Evolutionary conservation across 2,797 vertebrate genomes (phyloP), one percentile per base, ranked within the genome.

Genomic region (Molothrus aeneus): DNA sequence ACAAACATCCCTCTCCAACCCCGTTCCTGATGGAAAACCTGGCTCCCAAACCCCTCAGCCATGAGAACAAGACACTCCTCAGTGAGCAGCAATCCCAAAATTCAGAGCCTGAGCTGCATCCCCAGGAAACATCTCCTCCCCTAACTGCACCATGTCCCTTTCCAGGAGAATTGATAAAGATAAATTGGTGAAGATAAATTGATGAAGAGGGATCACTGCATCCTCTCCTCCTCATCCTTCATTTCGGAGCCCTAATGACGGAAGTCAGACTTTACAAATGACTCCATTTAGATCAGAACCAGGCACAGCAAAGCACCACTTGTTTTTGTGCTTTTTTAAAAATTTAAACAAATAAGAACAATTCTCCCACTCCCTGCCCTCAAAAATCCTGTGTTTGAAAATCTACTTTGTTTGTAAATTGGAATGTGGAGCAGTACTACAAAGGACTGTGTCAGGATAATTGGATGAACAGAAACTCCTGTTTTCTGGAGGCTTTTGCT

Each of bases 391-490:
- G 9, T 32, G 4, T 18, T 61, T 28, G 50, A 66, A 80, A 75
- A 75, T 2, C 42, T 20, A 3, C 80, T 90, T 73, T 84, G 86
- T 66, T 90, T 65, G 38, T 61, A 53, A 54, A 78, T 75, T 26
- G 43, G 32, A 14, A 63, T 11, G 70, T 20, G 32, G 78, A 88
- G 38, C 83, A 25, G 29, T 1, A 63, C 88, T 70, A 73, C 92
- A 93, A 95, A 96, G 83, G 71, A 3, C 72, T 60, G 64, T 73
- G 92, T 71, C 90, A 77, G 88, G 78, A 56, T 94, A 95, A 95
- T 60, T 90, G 83, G 83, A 72, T 42, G 83, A 96, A 90, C 93
- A 95, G 78, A 71, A 79, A 43, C 73, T 73, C 40, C 54, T 61
- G 80, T 66, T 93, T 96, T 94, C 80, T 66, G 86, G 34, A 74